These are phyloP conservation scores for Caenorhabditis zanzibari DNA, from an alignment of 2,888 invertebrate species.

Conservation along the genomic window DNA sequence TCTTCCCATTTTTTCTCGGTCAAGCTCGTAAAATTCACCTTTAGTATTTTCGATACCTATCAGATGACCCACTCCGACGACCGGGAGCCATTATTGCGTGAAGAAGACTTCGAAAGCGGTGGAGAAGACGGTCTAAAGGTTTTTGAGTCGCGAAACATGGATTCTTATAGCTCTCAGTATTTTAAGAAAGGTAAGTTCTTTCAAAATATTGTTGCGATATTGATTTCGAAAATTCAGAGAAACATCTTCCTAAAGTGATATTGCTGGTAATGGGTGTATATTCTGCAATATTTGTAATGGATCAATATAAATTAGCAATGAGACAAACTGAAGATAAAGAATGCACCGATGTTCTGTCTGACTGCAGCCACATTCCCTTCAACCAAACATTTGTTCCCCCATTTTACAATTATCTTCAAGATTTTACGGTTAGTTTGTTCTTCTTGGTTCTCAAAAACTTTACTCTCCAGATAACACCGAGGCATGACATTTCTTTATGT, in stretches of 20 bases:
- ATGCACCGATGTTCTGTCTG: constrained; percentile 34
- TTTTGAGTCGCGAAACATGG: constrained; percentile 11
- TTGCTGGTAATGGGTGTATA: constrained; percentile 1
- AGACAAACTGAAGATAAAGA: constrained; percentile 13
- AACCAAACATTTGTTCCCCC: constrained; percentile 44
- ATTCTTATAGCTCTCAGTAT: not conserved
- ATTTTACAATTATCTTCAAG: constrained; percentile 56
- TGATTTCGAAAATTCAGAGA: constrained; percentile 31
- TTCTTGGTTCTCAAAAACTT: not conserved
- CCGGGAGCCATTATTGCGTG: constrained; percentile 53
- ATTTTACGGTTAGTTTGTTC: constrained; percentile 37
- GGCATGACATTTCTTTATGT: constrained; percentile 45
- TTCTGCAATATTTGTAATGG: constrained; percentile 4
- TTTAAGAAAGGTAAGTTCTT: constrained; percentile 27
- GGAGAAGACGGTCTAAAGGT: constrained; percentile 5
- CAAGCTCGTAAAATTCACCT: constrained; percentile 45
- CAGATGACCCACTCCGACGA: constrained; percentile 51
- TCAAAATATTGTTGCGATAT: not conserved
- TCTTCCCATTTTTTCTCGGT: constrained; percentile 41
- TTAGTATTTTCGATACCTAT: constrained; percentile 39
- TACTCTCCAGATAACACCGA: constrained; percentile 16
- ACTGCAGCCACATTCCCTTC: constrained; percentile 31
- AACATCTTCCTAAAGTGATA: constrained; percentile 6
- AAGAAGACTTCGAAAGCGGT: constrained; percentile 10
- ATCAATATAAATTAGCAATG: constrained; percentile 36